phyloP scores from a whole-genome alignment of 1,140 invertebrate species.

The Sinella curviseta region DNA sequence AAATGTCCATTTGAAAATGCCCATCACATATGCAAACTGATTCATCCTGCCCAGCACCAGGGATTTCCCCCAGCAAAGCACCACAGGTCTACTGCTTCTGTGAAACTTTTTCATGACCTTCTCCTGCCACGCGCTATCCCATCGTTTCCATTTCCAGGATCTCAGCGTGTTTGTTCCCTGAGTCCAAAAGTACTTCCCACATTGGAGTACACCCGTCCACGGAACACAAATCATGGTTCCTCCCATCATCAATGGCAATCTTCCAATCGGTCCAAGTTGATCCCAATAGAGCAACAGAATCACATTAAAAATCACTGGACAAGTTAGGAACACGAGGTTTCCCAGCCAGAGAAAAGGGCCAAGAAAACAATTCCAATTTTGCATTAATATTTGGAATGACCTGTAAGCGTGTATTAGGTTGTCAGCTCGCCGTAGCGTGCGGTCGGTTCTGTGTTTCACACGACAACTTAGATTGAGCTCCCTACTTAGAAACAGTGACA shows the following conservation, averaged over 20 bases:
- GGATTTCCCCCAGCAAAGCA: too few relatives aligned
- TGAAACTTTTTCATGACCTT: too few relatives aligned
- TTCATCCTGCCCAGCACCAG: too few relatives aligned
- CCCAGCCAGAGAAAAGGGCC: not conserved
- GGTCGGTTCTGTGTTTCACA: not conserved
- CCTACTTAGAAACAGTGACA: not conserved
- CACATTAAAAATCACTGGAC: not conserved
- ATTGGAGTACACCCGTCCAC: not conserved
- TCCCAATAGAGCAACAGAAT: not conserved
- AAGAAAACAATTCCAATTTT: not conserved
- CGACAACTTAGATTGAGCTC: not conserved
- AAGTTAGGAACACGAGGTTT: not conserved
- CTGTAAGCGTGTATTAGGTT: not conserved
- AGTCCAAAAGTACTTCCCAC: not conserved
- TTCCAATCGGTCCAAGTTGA: not conserved
- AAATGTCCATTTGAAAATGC: too few relatives aligned
- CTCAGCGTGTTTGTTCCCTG: not conserved
- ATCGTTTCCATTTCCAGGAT: too few relatives aligned
- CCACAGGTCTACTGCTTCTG: not conserved
- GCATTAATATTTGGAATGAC: too few relatives aligned
- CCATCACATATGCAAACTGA: too few relatives aligned
- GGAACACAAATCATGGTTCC: not conserved
- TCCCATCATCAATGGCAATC: not conserved
- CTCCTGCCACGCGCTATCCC: too few relatives aligned
- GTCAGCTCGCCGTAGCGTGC: not conserved